Evolutionary conservation across 2,797 vertebrate genomes (phyloP), one percentile per base, ranked within the genome.

Genomic region (Manis crassicaudata): DNA sequence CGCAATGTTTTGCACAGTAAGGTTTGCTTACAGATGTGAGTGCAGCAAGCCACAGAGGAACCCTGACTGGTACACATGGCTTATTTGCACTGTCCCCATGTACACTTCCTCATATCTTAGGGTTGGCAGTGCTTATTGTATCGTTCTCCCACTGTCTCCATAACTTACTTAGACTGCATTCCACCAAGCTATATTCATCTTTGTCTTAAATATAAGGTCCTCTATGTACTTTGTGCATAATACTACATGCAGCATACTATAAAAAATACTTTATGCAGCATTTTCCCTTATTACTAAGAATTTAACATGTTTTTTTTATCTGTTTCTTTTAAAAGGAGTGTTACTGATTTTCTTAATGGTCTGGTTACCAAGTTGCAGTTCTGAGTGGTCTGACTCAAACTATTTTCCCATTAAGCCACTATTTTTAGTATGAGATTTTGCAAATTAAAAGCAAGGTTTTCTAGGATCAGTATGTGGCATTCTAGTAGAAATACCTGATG

Each of bases 401-500:
- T 76, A 21, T 60, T 63, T 92, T 88, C 35, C 43, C 40, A 84
- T 43, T 88, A 84, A 83, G 52, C 29, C 65, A 84, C 32, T 89
- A 84, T 54, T 87, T 70, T 77, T 72, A 88, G n/a, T 46, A 43
- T 80, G 40, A 84, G 4, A 37, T 54, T 80, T 92, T 86, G 14
- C 23, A 76, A 85, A 75, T 86, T 82, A 93, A 93, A 94, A 76
- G 11, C 18, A 89, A 62, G 37, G 12, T 54, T 92, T 88, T 72
- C 67, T 82, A 56, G 37, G 37, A 76, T 29, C 13, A 85, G 46
- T 50, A 90, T 63, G 70, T 10, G 58, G 25, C 46, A 88, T 37
- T 54, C 46, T 7, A 68, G 23, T 13, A 88, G 77, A 23, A 92
- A 77, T 4, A 85, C 6, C 4, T 58, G 32, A 62, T 73, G 75